These are phyloP conservation scores for Synanthedon formicaeformis DNA, from an alignment of 2,888 invertebrate species.

Conservation along the genomic window DNA sequence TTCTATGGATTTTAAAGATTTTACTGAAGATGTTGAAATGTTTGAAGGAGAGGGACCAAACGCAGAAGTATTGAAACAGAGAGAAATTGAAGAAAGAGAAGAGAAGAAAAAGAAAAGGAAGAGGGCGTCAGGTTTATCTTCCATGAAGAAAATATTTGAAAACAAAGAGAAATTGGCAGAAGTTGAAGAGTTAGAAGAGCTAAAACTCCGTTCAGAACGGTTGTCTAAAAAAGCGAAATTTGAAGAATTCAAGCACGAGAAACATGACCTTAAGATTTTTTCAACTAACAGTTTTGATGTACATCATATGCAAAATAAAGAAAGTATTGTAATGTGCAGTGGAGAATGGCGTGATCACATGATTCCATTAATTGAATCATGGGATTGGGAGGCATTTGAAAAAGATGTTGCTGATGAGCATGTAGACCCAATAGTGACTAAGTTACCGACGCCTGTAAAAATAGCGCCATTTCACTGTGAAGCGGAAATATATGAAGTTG, in stretches of 20 bases:
- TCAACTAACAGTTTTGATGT: slow-evolving; percentile 58
- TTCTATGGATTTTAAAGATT: slow-evolving; percentile 76
- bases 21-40: slow-evolving; percentile 70
- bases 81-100: slow-evolving; percentile 69
- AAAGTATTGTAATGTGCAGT: slow-evolving; percentile 58
- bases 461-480: slow-evolving; percentile 61
- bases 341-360: slow-evolving; percentile 74
- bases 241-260: slow-evolving; percentile 56
- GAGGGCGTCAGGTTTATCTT: slow-evolving; percentile 73
- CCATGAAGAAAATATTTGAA: slow-evolving; percentile 80
- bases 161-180: slow-evolving; percentile 80
- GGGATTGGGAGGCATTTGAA: slow-evolving; percentile 76
- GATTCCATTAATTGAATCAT: slow-evolving; percentile 73
- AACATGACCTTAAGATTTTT: slow-evolving; percentile 56
- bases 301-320: slow-evolving; percentile 63
- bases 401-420: slow-evolving; percentile 66
- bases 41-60: slow-evolving; percentile 80
- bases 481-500: slow-evolving; percentile 62
- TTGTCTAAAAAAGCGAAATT: slow-evolving; percentile 53
- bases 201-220: slow-evolving; percentile 50
- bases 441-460: slow-evolving; percentile 60
- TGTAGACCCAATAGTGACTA: slow-evolving; percentile 50
- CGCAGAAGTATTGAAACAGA: slow-evolving; percentile 73
- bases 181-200: slow-evolving; percentile 69
- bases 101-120: slow-evolving; percentile 70